Evolutionary conservation across 2,888 invertebrate genomes (phyloP).

Genomic region (Synanthedon myopaeformis): DNA sequence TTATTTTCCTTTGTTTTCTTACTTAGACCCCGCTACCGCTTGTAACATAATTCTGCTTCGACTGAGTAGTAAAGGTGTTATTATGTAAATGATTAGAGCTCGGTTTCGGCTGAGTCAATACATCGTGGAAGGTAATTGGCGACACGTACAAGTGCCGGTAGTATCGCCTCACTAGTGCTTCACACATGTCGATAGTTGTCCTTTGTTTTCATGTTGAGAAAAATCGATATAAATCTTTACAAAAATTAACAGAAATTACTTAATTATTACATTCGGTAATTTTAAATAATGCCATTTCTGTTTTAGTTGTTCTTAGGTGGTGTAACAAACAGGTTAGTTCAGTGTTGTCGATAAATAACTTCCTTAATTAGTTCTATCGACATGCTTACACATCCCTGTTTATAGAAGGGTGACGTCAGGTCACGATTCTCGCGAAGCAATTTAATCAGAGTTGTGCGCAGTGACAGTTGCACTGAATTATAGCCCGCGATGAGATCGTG

Average conservation of each 20-base stretch:
- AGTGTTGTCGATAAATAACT: not conserved
- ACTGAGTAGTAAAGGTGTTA: conserved; percentile 49
- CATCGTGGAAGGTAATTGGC: conserved; percentile 53
- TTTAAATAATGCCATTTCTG: not conserved
- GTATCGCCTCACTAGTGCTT: conserved; percentile 26
- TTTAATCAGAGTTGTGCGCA: conserved; percentile 36
- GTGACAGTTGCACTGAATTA: conserved; percentile 40
- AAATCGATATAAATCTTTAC: not conserved
- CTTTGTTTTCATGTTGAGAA: not conserved
- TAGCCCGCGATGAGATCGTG: conserved; percentile 17
- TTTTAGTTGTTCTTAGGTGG: not conserved
- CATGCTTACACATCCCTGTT: conserved; percentile 12
- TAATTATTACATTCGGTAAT: not conserved
- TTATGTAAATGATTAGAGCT: conserved; percentile 69
- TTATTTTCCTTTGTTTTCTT: too few species aligned
- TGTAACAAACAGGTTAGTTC: not conserved
- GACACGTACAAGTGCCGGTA: conserved; percentile 43
- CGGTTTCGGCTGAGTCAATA: conserved; percentile 67
- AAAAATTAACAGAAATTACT: not conserved
- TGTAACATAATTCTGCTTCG: not conserved
- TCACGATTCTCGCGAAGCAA: conserved; percentile 40
- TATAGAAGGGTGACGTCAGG: conserved; percentile 34
- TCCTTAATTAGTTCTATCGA: conserved; percentile 9
- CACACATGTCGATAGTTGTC: conserved; percentile 23
- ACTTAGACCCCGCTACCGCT: not conserved